Percentiles rank a stretch among this genome's conserved stretches.
These are phyloP conservation scores for Orthosia gracilis DNA, from an alignment of 2,888 invertebrate genomes.

Conservation along the genomic window DNA sequence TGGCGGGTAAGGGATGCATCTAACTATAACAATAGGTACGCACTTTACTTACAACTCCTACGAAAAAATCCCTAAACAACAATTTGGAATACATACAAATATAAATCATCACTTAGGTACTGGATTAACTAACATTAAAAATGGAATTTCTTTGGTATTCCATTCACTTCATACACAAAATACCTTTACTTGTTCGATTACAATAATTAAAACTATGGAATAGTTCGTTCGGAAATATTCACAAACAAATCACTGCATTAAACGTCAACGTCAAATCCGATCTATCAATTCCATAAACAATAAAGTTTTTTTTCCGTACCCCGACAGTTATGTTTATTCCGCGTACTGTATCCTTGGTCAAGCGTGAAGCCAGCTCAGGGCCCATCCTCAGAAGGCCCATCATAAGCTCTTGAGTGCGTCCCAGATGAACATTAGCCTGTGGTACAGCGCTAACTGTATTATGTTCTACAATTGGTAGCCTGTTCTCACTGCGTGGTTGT, in stretches of 20 bases:
- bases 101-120: slow-evolving; percentile 28
- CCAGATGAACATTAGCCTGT: slow-evolving; percentile 70
- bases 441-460: slow-evolving; percentile 74
- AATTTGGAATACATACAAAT: slow-evolving; percentile 36
- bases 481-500: slow-evolving; percentile 75
- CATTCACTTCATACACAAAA: slow-evolving; percentile 37
- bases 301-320: slow-evolving; percentile 27
- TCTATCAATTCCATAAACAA: slow-evolving; percentile 56
- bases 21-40: slow-evolving; percentile 46
- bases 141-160: slow-evolving; percentile 45
- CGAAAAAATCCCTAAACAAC: slow-evolving; percentile 19
- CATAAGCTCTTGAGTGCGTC: slow-evolving; percentile 72
- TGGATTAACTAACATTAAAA: slow-evolving; percentile 33
- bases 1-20: slow-evolving; percentile 46
- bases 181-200: slow-evolving; percentile 32
- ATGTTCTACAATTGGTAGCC: slow-evolving; percentile 86
- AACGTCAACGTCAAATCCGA: slow-evolving; percentile 59
- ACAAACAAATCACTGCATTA: slow-evolving; percentile 59
- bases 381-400: slow-evolving; percentile 69
- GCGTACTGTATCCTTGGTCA: slow-evolving; percentile 53
- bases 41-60: slow-evolving; percentile 39
- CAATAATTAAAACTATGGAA: slow-evolving; percentile 47
- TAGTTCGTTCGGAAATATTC: slow-evolving; percentile 59
- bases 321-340: slow-evolving; percentile 31
- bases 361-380: slow-evolving; percentile 63